phyloP scores from a whole-genome alignment of 2,888 invertebrate genomes.

The Julus scanicus region DNA sequence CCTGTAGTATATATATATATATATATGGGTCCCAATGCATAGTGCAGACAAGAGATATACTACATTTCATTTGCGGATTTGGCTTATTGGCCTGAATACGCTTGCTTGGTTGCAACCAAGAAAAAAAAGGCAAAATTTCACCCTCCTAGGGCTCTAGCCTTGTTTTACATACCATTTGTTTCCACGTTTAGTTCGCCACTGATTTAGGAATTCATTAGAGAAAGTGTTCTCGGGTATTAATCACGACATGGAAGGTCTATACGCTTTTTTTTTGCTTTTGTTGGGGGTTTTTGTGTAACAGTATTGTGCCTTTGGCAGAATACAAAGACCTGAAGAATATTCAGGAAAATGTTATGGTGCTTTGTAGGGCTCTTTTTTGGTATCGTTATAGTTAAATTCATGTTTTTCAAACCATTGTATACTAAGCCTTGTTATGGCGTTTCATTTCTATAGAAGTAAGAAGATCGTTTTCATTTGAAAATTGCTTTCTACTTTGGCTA shows the following conservation, averaged over 20 bases:
- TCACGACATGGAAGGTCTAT: neutral
- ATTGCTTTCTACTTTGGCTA: no score
- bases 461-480: no score
- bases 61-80: constrained; percentile 36
- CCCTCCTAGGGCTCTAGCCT: constrained; percentile 23
- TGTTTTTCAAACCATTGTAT: no score
- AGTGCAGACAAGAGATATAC: neutral
- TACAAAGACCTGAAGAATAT: neutral
- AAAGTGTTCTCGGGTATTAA: constrained; percentile 48
- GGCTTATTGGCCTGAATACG: constrained; percentile 24
- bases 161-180: constrained; percentile 46
- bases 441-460: no score
- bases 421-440: no score
- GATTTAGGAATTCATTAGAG: constrained; percentile 50
- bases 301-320: neutral
- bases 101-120: neutral
- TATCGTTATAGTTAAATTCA: no score
- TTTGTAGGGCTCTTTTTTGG: no score
- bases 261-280: neutral
- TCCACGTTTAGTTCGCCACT: constrained; percentile 23
- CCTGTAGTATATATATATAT: constrained; percentile 8
- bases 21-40: neutral
- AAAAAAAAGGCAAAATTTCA: constrained; percentile 9
- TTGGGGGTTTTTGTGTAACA: neutral
- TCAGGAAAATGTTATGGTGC: no score